phyloP scores from a whole-genome alignment of 2,888 invertebrate species.

The Copidosoma aretas region DNA sequence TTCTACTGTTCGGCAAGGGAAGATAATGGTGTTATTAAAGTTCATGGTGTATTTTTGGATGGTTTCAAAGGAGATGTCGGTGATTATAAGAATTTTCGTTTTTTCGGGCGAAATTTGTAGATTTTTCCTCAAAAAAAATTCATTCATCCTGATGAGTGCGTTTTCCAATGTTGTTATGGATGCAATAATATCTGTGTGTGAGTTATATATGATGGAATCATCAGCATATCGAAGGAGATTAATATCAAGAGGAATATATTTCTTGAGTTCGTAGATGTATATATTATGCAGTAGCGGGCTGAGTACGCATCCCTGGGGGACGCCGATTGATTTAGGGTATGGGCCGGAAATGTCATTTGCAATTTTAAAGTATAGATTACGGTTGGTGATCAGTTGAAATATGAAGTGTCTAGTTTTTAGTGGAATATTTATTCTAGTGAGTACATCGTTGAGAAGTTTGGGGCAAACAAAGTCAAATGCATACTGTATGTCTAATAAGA shows the following conservation, averaged over 20 bases:
- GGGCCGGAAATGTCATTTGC: constrained; percentile 13
- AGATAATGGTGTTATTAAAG: not conserved
- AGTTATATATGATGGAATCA: not conserved
- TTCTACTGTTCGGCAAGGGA: no score
- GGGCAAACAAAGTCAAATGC: constrained; percentile 16
- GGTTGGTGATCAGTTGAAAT: constrained; percentile 10
- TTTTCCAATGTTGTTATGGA: not conserved
- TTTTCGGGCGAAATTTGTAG: no score
- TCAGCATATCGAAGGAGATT: constrained; percentile 16
- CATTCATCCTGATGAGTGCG: no score
- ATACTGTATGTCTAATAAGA: constrained; percentile 7
- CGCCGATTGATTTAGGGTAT: not conserved
- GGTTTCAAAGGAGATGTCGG: no score
- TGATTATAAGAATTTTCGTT: no score
- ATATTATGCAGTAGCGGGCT: constrained; percentile 16
- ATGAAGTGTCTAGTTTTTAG: constrained; percentile 11
- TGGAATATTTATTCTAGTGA: constrained; percentile 8
- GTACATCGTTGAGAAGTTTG: not conserved
- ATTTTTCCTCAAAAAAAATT: no score
- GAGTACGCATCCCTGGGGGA: constrained; percentile 15
- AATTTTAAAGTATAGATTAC: constrained; percentile 16
- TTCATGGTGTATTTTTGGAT: not conserved
- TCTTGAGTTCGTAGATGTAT: not conserved
- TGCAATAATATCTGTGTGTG: not conserved
- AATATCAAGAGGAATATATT: not conserved